Evolutionary conservation across 2,113 vertebrate species (phyloP), one percentile per base, ranked within the genome.

Genomic region (Ia io): DNA sequence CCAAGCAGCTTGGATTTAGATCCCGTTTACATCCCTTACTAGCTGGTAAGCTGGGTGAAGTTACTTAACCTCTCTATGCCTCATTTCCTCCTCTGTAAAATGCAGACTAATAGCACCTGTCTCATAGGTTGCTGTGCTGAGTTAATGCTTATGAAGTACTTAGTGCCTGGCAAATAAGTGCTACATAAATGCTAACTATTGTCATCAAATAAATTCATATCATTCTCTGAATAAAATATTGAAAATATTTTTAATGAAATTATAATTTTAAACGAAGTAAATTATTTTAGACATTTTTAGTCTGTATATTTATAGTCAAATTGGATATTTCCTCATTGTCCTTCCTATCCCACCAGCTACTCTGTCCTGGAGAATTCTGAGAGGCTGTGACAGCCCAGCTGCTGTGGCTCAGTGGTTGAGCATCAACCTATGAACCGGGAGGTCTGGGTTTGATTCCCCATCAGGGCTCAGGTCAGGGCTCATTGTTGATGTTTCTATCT

Each of bases 71-170:
- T 80, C 25, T 32, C 51, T 23, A 22, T 35, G 51, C 23, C 49
- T 87, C 56, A 44, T 91, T 87, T 96, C 82, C n/a, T 94, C 59
- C 79, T 70, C 18, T 86, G 12, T 61, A 35, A 84, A 88, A 59
- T 73, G 77, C n/a, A 73, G 9, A 85, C 14, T 20, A 53, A 42
- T 40, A 18, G 42, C 35, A 47, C 0, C 32, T 92, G n/a, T 47
- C 49, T 71, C 69, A 82, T 65, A 76, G 47, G 16, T 77, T 80
- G 53, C 80, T 63, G 20, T 70, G 42, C 61, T 82, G 25, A 93
- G 23, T 44, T 71, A 59, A 49, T 63, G 35, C 37, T 44, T 42
- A 67, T 42, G 32, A 73, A 79, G 18, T 30, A 73, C 37, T 74
- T 80, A 74, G 32, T 42, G 8, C 23, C 28, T 92, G 73, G 40